These are phyloP conservation scores for Anolis carolinensis DNA, from an alignment of 2,113 vertebrate species.

Conservation along the genomic window DNA sequence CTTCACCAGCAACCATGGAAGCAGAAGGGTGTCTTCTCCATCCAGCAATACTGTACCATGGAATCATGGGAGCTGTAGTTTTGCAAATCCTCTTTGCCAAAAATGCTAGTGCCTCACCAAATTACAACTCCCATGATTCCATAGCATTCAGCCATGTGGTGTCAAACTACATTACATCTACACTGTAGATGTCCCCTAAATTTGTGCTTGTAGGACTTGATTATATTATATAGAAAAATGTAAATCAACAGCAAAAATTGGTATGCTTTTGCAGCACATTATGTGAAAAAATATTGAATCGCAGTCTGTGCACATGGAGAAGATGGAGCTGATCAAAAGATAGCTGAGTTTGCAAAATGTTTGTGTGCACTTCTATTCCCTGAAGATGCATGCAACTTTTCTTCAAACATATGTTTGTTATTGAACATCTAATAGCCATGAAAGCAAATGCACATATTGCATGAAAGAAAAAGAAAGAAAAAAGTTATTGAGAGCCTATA, in stretches of 20 bases:
- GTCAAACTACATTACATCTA: too few species aligned
- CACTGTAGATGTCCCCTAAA: not conserved
- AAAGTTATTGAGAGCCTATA: not conserved
- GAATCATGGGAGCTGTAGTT: too few species aligned
- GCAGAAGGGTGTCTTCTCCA: too few species aligned
- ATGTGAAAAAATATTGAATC: conserved; percentile 19
- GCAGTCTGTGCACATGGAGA: conserved; percentile 28
- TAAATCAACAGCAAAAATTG: conserved; percentile 48
- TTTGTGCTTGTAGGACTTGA: conserved; percentile 31
- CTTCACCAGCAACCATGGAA: too few species aligned
- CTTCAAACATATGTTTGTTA: conserved; percentile 52
- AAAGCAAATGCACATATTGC: conserved; percentile 56
- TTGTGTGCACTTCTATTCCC: conserved; percentile 17
- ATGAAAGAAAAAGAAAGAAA: conserved; percentile 52
- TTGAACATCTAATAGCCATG: conserved; percentile 45
- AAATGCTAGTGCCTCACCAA: too few species aligned
- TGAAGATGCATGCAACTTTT: conserved; percentile 46
- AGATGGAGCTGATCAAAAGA: conserved; percentile 40
- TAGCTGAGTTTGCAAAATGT: conserved; percentile 32
- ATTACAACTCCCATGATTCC: too few species aligned
- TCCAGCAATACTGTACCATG: too few species aligned
- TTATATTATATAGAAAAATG: conserved; percentile 33
- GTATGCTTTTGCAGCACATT: not conserved
- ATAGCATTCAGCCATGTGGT: too few species aligned
- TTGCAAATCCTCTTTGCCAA: too few species aligned